A percentile compares a stretch with the other conserved stretches of the same genome.
Evolutionary conservation across 2,888 invertebrate genomes (phyloP).

Genomic region (Lycophotia porphyrea): DNA sequence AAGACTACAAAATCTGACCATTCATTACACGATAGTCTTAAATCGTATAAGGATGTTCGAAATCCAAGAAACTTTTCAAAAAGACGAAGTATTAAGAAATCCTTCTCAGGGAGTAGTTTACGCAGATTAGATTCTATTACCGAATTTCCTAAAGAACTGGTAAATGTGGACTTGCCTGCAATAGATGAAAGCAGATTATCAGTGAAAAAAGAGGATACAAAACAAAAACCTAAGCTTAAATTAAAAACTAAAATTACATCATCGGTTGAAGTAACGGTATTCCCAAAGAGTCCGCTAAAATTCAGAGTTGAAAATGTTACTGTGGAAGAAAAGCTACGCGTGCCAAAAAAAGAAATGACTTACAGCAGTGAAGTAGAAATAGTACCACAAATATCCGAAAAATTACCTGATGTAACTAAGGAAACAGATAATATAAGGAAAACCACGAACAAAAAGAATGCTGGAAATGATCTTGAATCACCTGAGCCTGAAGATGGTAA

Average conservation of each 20-base stretch:
- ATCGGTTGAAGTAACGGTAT: slow-evolving; percentile 86
- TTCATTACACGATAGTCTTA: slow-evolving; percentile 82
- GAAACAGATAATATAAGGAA: slow-evolving; percentile 70
- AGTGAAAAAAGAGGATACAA: slow-evolving; percentile 71
- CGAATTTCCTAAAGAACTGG: slow-evolving; percentile 81
- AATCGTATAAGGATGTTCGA: slow-evolving; percentile 72
- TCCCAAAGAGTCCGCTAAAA: slow-evolving; percentile 87
- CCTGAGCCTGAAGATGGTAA: slow-evolving; percentile 88
- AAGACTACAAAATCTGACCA: slow-evolving; percentile 87
- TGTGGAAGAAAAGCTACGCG: slow-evolving; percentile 89
- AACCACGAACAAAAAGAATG: slow-evolving; percentile 67
- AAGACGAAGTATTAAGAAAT: slow-evolving; percentile 84
- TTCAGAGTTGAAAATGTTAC: slow-evolving; percentile 90
- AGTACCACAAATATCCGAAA: slow-evolving; percentile 55
- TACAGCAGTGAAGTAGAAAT: slow-evolving; percentile 79
- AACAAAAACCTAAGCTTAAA: slow-evolving; percentile 79
- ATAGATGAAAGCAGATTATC: slow-evolving; percentile 87
- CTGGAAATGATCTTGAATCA: slow-evolving; percentile 71
- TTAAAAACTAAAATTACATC: slow-evolving; percentile 89
- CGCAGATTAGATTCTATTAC: slow-evolving; percentile 86
- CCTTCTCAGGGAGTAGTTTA: slow-evolving; percentile 84
- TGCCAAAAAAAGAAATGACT: slow-evolving; percentile 82
- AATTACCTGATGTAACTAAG: slow-evolving; percentile 60
- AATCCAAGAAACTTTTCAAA: slow-evolving; percentile 71
- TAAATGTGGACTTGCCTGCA: slow-evolving; percentile 76